Evolutionary conservation across 2,113 vertebrate species (phyloP).

Genomic region (Phoenicopterus ruber): DNA sequence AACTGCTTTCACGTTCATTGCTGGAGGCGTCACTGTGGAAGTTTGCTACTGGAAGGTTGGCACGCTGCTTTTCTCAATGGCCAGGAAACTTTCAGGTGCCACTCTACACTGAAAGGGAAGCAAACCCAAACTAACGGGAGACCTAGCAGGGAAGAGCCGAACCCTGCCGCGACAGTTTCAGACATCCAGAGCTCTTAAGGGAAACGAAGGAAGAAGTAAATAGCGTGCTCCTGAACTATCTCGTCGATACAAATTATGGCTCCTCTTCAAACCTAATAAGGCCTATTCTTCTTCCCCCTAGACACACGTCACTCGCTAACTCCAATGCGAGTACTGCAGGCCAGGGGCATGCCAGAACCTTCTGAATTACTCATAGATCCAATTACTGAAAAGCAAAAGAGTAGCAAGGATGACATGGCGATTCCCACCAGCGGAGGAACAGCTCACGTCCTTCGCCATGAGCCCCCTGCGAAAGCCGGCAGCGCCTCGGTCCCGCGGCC

Average conservation of each 20-base stretch:
- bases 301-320: neutral
- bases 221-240: neutral
- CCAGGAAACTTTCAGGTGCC: neutral
- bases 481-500: accelerated
- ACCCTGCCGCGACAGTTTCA: neutral
- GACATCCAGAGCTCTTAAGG: neutral
- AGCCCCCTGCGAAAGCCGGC: neutral
- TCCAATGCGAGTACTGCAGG: accelerated
- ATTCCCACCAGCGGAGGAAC: neutral
- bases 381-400: neutral
- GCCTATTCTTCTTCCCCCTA: neutral
- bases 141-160: neutral
- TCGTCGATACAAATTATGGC: neutral
- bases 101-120: neutral
- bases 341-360: neutral
- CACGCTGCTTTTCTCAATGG: accelerated
- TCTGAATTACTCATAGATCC: neutral
- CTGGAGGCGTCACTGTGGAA: neutral
- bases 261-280: neutral
- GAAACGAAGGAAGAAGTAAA: neutral
- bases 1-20: neutral
- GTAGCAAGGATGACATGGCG: accelerated
- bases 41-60: neutral
- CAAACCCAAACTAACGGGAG: neutral
- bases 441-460: accelerated